phyloP scores from a whole-genome alignment of 2,113 vertebrate species.

The Albula goreensis region DNA sequence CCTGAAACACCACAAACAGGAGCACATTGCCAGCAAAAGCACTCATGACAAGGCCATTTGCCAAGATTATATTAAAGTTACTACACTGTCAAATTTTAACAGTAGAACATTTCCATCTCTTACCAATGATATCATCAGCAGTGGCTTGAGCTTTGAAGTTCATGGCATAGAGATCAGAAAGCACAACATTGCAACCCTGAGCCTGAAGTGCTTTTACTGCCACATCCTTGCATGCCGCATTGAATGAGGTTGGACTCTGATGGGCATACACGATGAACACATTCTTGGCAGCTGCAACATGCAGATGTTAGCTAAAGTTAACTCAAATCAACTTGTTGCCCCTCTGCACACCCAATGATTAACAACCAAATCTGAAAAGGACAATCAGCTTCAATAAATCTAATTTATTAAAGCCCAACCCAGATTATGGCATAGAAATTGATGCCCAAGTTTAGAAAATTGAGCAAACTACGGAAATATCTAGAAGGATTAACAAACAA shows the following conservation, averaged over 20 bases:
- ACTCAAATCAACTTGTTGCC: not conserved
- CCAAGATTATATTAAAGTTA: not conserved
- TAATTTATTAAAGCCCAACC: not conserved
- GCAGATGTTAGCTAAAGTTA: not conserved
- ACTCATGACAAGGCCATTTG: not conserved
- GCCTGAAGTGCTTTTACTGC: constrained; percentile 56
- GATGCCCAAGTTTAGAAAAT: too few species aligned
- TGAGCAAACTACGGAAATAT: too few species aligned
- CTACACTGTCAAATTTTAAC: not conserved
- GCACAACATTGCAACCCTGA: constrained; percentile 66
- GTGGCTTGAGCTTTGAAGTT: constrained; percentile 59
- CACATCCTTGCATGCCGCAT: constrained; percentile 69
- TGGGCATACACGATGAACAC: constrained; percentile 65
- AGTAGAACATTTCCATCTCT: not conserved
- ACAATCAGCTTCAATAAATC: too few species aligned
- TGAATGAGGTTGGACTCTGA: constrained; percentile 74
- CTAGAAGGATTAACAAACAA: too few species aligned
- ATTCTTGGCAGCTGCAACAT: constrained; percentile 43
- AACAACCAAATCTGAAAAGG: too few species aligned
- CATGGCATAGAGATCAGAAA: constrained; percentile 77
- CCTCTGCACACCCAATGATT: not conserved
- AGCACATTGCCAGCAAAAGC: not conserved
- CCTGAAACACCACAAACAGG: constrained; percentile 53
- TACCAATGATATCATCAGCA: constrained; percentile 60
- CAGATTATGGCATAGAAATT: not conserved